phyloP scores from a whole-genome alignment of 2,797 vertebrate genomes.

The Octomys mimax region DNA sequence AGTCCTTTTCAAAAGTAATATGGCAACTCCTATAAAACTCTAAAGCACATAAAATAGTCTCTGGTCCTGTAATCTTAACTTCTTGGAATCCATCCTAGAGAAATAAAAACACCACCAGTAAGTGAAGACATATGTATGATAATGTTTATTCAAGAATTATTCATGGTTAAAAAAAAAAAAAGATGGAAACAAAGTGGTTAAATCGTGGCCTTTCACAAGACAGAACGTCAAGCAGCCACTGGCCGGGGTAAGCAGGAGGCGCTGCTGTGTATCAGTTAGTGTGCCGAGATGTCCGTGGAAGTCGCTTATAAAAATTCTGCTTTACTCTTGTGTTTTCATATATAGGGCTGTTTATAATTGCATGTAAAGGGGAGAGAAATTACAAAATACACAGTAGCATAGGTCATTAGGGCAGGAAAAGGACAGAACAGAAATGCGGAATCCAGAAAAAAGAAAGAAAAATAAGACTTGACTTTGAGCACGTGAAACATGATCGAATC shows the following conservation, averaged over 20 bases:
- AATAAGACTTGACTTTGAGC: conserved; percentile 49
- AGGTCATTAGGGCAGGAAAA: neutral
- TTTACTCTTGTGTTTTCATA: neutral
- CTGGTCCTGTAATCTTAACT: conserved; percentile 44
- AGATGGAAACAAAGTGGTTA: neutral
- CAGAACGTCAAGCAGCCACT: conserved; percentile 62
- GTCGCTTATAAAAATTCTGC: neutral
- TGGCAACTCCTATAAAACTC: neutral
- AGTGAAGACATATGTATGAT: conserved; percentile 7
- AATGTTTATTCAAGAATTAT: conserved; percentile 14
- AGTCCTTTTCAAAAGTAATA: conserved; percentile 20
- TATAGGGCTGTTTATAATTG: neutral
- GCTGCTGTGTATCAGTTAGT: neutral
- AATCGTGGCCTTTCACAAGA: neutral
- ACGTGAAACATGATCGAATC: conserved; percentile 54
- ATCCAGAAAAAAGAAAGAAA: neutral
- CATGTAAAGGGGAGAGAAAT: neutral
- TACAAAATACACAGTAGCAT: neutral
- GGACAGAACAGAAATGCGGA: neutral
- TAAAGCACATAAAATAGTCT: neutral
- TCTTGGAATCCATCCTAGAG: conserved; percentile 34
- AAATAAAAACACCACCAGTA: neutral
- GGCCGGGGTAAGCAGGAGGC: conserved; percentile 15
- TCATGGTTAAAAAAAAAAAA: neutral
- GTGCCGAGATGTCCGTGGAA: neutral